Base-by-base conservation (phyloP, 2,888 invertebrate species). In the Flexamia atlantica region DNA sequence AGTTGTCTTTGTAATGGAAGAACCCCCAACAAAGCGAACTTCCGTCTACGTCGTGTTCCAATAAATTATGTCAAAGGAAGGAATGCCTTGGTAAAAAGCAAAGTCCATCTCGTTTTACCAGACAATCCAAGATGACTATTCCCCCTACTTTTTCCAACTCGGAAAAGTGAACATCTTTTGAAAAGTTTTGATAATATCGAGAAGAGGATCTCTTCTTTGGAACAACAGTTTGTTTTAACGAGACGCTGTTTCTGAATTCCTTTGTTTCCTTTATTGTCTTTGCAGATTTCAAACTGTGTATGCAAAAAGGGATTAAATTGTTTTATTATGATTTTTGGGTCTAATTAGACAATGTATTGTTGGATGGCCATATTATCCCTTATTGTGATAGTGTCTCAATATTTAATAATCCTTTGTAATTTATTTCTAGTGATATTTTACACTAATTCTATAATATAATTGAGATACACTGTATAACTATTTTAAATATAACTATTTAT, bases 161-260 rank as follows among this genome's bases (percentile, higher is more conserved):
- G 46, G 50, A 25, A 46, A 76, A 76, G 76, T 46, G 76, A 76
- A 50, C 76, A 76, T 23, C 76, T 76, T 50, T 76, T 46, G 76
- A 76, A 57, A 76, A 76, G 76, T 76, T 76, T 76, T 50, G 76
- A 50, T 46, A 76, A 46, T 76, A 46, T 42, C 46, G 50, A 50
- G 46, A 76, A 46, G 46, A 23, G 76, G 50, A 76, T 76, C 25
- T 14, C 76, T 50, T 76, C 76, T 76, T 46, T 50, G 3, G 46
- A 76, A 72, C 70, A 72, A 72, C 76, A 46, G 76, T 76, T 76
- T 76, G 76, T 76, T 76, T 76, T 76, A 76, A 76, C 36, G 76
- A 76, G 76, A 50, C 25, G 5, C 46, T 42, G 46, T 20, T 23
- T 10, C 30, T 76, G 76, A 76, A 12, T 76, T 42, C 50, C 46